These are phyloP conservation scores for Nomada fucata DNA, from an alignment of 2,888 invertebrate species.

Conservation along the genomic window DNA sequence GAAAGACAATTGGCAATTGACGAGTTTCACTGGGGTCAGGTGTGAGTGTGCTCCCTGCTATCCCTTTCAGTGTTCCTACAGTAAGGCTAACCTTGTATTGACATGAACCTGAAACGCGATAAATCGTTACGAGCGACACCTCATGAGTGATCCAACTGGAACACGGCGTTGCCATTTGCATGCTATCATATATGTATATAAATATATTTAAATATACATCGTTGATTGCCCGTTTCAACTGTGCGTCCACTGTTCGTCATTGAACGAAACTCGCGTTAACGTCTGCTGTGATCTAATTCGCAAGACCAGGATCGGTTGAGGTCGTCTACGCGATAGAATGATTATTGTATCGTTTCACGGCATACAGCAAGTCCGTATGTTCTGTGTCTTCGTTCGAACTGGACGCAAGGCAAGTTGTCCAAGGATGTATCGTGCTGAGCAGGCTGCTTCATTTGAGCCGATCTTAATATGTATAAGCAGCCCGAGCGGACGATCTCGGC, in stretches of 20 bases:
- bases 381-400: constrained; percentile 68
- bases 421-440: constrained; percentile 38
- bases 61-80: constrained; percentile 80
- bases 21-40: constrained; percentile 84
- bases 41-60: constrained; percentile 82
- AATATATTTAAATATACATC: constrained; percentile 40
- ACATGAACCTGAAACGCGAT: constrained; percentile 68
- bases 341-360: constrained; percentile 13
- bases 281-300: constrained; percentile 5
- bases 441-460: constrained; percentile 24
- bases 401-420: constrained; percentile 74
- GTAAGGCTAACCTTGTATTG: constrained; percentile 66
- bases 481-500: constrained; percentile 49
- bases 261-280: neutral
- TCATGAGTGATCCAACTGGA: constrained; percentile 80
- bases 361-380: constrained; percentile 31
- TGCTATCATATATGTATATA: constrained; percentile 57
- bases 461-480: constrained; percentile 37
- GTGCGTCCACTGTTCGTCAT: constrained; percentile 32
- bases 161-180: constrained; percentile 81
- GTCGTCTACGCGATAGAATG: constrained; percentile 17
- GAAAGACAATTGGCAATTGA: constrained; percentile 79
- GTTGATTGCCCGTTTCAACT: constrained; percentile 67
- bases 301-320: neutral
- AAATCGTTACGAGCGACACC: constrained; percentile 77